Evolutionary conservation across 2,797 vertebrate species (phyloP).

Genomic region (Galagoides demidoff): DNA sequence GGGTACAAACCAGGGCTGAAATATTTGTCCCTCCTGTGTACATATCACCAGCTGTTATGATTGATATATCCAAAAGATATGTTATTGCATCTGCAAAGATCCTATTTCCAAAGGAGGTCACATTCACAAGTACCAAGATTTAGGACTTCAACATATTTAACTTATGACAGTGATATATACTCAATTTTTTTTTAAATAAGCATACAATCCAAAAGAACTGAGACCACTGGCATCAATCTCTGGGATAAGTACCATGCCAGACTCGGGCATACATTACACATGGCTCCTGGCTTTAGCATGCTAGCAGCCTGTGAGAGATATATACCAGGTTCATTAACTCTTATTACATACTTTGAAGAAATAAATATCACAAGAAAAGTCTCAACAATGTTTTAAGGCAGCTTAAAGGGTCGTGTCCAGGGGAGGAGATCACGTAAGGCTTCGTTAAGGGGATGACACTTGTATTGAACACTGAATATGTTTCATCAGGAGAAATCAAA

Average conservation of each 20-base stretch:
- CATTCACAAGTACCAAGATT: neutral
- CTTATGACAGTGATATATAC: neutral
- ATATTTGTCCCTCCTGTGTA: neutral
- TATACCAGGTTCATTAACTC: neutral
- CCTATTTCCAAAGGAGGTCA: neutral
- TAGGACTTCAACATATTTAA: neutral
- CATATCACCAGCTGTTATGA: neutral
- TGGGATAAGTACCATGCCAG: neutral
- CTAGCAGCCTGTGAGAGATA: neutral
- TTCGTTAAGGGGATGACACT: neutral
- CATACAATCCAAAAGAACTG: neutral
- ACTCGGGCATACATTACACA: neutral
- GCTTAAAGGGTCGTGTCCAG: neutral
- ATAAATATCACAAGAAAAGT: neutral
- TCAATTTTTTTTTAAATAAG: neutral
- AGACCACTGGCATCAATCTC: neutral
- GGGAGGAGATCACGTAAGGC: neutral
- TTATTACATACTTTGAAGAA: neutral
- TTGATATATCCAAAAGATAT: neutral
- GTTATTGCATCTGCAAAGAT: neutral
- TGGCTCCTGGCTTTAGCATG: neutral
- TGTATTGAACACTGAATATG: neutral
- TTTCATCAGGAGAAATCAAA: neutral
- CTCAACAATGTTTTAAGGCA: neutral
- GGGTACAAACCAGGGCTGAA: neutral